These are phyloP conservation scores for Lanistes nyassanus DNA, from an alignment of 1,140 invertebrate species.

Conservation along the genomic window DNA sequence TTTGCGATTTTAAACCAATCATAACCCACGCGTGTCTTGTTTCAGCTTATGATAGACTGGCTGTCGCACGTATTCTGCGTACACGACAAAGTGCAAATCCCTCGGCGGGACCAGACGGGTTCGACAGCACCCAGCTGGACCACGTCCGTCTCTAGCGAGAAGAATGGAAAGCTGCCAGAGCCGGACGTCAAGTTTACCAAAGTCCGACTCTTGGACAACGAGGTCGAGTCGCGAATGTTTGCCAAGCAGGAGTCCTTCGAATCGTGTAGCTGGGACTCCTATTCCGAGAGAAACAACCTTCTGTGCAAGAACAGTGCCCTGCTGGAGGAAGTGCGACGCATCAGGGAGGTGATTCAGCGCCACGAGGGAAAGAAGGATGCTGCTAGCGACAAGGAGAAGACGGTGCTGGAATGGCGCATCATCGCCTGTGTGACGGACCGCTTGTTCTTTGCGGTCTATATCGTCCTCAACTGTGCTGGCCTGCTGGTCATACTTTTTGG, in stretches of 20 bases:
- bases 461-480: slow-evolving; percentile 59
- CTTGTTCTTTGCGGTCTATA: slow-evolving; percentile 65
- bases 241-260: slow-evolving; percentile 20
- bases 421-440: slow-evolving; percentile 65
- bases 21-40: no score
- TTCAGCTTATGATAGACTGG: slow-evolving; percentile 25
- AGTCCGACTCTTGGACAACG: slow-evolving; percentile 48
- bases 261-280: slow-evolving; percentile 1
- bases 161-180: slow-evolving; percentile 20
- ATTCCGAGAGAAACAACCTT: not conserved
- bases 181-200: slow-evolving; percentile 42
- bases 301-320: slow-evolving; percentile 23
- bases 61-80: slow-evolving; percentile 11
- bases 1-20: no score
- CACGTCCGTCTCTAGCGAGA: slow-evolving; percentile 1
- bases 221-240: slow-evolving; percentile 20
- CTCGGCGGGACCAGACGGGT: not conserved
- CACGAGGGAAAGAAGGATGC: slow-evolving; percentile 40
- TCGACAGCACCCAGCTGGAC: not conserved
- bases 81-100: not conserved
- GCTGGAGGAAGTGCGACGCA: slow-evolving; percentile 49
- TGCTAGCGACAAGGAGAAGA: slow-evolving; percentile 47
- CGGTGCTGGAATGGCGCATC: slow-evolving; percentile 61
- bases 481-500: slow-evolving; percentile 57
- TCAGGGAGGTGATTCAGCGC: slow-evolving; percentile 47